Percentiles rank a stretch among this genome's conserved stretches.
phyloP scores from a whole-genome alignment of 2,113 vertebrate species.

The Tenebrosternarchus preto region DNA sequence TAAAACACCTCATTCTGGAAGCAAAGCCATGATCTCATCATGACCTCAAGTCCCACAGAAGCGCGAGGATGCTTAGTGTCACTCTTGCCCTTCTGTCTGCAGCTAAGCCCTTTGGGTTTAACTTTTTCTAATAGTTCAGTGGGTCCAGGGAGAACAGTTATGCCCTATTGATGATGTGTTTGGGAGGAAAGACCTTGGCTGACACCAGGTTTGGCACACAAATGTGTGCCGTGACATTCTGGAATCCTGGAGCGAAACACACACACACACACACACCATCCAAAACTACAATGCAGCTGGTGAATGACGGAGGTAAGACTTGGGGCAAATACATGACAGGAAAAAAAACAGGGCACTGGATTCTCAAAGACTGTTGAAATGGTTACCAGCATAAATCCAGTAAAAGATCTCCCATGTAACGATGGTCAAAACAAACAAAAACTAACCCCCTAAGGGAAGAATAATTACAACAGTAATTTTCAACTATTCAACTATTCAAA shows the following conservation, averaged over 20 bases:
- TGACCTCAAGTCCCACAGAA: constrained; percentile 41
- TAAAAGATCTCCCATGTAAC: not conserved
- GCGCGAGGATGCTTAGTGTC: constrained; percentile 43
- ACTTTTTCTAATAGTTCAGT: constrained; percentile 45
- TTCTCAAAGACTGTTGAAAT: constrained; percentile 21
- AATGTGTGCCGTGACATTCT: constrained; percentile 41
- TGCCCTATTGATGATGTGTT: constrained; percentile 45
- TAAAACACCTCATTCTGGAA: constrained; percentile 24
- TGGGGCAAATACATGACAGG: not conserved
- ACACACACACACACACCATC: constrained; percentile 17
- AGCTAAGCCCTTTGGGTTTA: constrained; percentile 22
- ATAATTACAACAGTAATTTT: not conserved
- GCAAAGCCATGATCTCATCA: constrained; percentile 40
- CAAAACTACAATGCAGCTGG: constrained; percentile 28
- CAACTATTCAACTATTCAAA: too few relatives aligned
- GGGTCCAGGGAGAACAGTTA: constrained; percentile 26
- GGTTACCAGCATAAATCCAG: not conserved
- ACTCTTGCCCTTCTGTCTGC: constrained; percentile 48
- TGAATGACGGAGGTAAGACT: not conserved
- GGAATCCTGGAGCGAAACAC: constrained; percentile 38
- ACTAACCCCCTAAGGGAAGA: constrained; percentile 18
- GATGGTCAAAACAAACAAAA: not conserved
- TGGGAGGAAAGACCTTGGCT: constrained; percentile 45
- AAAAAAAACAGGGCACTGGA: not conserved
- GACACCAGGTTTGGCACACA: constrained; percentile 26